Evolutionary conservation across 2,888 invertebrate genomes (phyloP).

Genomic region (Neria commutata): DNA sequence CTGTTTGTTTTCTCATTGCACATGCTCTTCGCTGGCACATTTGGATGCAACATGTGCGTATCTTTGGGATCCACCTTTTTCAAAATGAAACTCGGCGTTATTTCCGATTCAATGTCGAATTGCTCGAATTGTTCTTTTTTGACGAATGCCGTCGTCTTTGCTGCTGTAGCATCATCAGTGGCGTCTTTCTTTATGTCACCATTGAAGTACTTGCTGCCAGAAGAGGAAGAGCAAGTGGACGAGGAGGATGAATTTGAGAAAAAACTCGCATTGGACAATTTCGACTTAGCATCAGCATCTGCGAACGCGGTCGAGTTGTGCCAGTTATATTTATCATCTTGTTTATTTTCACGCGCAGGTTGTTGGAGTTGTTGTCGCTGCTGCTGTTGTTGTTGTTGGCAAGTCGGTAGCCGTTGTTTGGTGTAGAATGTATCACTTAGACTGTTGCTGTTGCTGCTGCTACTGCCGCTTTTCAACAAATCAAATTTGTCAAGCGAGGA

Average conservation of each 20-base stretch:
- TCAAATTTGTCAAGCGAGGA: conserved; percentile 51
- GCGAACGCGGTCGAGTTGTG: conserved; percentile 12
- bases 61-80: conserved; percentile 56
- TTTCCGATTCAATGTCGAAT: conserved; percentile 61
- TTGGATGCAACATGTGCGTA: conserved; percentile 4
- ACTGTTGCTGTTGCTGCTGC: no score
- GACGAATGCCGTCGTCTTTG: conserved; percentile 27
- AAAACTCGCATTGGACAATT: conserved; percentile 11
- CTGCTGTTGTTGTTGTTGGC: conserved; percentile 19
- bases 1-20: conserved; percentile 8
- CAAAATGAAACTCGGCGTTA: conserved; percentile 61
- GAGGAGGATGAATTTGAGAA: conserved; percentile 6
- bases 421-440: conserved; percentile 37
- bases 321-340: conserved; percentile 35
- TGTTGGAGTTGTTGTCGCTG: not conserved
- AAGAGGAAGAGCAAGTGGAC: no score
- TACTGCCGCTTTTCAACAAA: conserved; percentile 48
- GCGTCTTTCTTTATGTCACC: conserved; percentile 31
- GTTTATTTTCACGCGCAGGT: conserved; percentile 27
- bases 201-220: conserved; percentile 34
- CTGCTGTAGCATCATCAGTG: conserved; percentile 24
- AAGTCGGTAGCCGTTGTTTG: conserved; percentile 33
- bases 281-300: conserved; percentile 10
- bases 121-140: conserved; percentile 59
- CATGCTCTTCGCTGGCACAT: not conserved